Conservation (phyloP, 1,140 invertebrate species). For the Aricia agestis region DNA sequence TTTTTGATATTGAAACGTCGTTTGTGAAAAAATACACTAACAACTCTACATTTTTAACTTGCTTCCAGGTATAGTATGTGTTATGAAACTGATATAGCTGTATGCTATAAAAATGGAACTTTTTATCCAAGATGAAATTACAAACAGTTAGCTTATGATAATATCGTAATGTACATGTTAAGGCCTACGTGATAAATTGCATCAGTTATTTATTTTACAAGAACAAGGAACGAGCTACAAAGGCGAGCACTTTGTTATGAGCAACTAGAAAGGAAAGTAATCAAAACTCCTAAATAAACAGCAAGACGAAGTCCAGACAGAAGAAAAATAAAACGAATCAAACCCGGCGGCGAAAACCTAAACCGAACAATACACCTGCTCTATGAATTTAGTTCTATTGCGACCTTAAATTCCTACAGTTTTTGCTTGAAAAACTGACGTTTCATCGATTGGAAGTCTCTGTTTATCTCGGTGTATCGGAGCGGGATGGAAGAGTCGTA, state of each 20-base stretch:
- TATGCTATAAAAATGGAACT: too few species aligned
- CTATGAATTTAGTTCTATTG: slow-evolving; percentile 37
- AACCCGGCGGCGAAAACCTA: slow-evolving; percentile 55
- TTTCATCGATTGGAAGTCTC: slow-evolving; percentile 58
- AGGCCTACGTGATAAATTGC: not conserved
- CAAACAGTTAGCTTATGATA: not conserved
- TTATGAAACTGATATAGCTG: not conserved
- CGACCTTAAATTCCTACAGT: slow-evolving; percentile 68
- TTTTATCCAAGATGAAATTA: too few species aligned
- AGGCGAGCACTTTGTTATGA: slow-evolving; percentile 22
- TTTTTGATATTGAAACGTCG: not conserved
- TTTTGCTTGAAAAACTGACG: slow-evolving; percentile 74
- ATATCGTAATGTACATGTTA: not conserved
- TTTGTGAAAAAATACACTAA: too few species aligned
- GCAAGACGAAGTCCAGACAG: slow-evolving; percentile 62
- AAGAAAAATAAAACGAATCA: slow-evolving; percentile 70
- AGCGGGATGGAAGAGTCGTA: slow-evolving; percentile 51
- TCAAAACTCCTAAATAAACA: slow-evolving; percentile 65
- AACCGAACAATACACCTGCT: slow-evolving; percentile 62
- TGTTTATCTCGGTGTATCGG: slow-evolving; percentile 40
- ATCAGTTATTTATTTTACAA: slow-evolving; percentile 17
- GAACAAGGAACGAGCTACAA: slow-evolving; percentile 20
- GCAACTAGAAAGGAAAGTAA: slow-evolving; percentile 47
- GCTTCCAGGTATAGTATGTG: too few species aligned
- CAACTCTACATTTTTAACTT: too few species aligned